Base-by-base conservation (phyloP, 2,888 invertebrate genomes). In the Ormyrus labotus region DNA sequence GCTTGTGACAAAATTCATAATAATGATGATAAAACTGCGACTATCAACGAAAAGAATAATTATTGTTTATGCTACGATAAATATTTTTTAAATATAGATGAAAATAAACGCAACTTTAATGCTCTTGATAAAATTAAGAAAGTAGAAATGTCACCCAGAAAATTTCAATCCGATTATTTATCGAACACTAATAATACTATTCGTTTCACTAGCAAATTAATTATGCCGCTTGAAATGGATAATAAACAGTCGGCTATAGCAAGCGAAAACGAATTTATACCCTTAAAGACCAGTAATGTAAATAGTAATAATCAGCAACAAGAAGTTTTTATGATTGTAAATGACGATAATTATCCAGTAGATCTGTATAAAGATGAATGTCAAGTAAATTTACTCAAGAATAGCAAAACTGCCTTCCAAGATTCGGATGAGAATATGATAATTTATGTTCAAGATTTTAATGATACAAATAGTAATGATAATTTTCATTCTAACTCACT, bases 51-150 rank as follows among this genome's bases (percentile, higher is more conserved):
- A 0, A 88, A 87, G 65, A 89, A 90, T 34, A 92, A 92, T 84
- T 92, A 93, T 82, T 94, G 97, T 89, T 93, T 94, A 70, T 96
- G 96, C 87, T 97, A 97, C 88, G 93, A 93, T 77, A 96, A 95
- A 88, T 92, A 93, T 79, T 96, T 96, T 88, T 92, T 94, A 48
- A 92, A 95, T 50, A 93, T 94, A 83, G 91, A 93, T 47, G 94
- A 94, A 88, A 91, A 96, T 57, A 95, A 95, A 90, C 81, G 85
- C 6, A 89, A 90, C 53, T 65, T 90, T 5, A 86, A 89, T 51
- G 88, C 86, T 51, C 86, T 84, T 5, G 90, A 90, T 80, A 89
- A 89, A 65, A 84, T 13, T 88, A 51, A 63, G 84, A 9, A 83
- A 84, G n/a, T 45, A 48, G 10, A 6, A 68, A 34, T 65, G 1